Conservation (phyloP, 1,140 invertebrate genomes). For the Trichoplusia ni region DNA sequence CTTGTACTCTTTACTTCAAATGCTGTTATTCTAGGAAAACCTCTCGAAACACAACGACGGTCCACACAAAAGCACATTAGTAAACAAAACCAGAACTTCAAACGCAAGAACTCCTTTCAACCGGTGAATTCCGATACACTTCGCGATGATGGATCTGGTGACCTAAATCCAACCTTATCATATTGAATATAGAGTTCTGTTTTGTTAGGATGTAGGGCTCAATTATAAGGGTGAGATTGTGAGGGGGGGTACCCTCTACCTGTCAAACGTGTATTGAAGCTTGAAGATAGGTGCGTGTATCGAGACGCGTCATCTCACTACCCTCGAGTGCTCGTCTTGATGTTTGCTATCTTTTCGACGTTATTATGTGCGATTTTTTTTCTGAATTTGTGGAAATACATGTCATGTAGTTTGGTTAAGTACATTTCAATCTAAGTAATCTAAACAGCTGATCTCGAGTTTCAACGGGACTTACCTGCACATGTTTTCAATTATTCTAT, state of each 20-base stretch:
- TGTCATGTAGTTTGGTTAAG: too few relatives aligned
- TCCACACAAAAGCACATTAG: constrained; percentile 28
- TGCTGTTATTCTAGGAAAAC: constrained; percentile 18
- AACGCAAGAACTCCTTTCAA: constrained; percentile 20
- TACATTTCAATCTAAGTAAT: too few relatives aligned
- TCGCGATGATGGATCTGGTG: not conserved
- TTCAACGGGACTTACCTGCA: too few relatives aligned
- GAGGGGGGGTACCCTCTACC: constrained; percentile 20
- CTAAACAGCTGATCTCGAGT: too few relatives aligned
- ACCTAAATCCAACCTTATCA: not conserved
- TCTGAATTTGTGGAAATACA: too few relatives aligned
- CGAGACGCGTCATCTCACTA: constrained; percentile 27
- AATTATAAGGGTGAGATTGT: constrained; percentile 12
- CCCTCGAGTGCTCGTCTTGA: constrained; percentile 5
- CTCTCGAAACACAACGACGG: constrained; percentile 11
- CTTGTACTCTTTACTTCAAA: not conserved
- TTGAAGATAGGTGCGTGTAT: constrained; percentile 36
- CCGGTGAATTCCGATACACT: constrained; percentile 25
- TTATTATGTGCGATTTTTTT: constrained; percentile 16
- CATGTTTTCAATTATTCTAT: too few relatives aligned
- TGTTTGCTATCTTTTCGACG: constrained; percentile 24
- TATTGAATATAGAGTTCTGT: not conserved
- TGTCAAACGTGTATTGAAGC: constrained; percentile 38
- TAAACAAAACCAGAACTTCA: constrained; percentile 30
- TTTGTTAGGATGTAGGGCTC: not conserved